Base-by-base conservation (phyloP, 2,797 vertebrate genomes). In the Melanogrammus aeglefinus region DNA sequence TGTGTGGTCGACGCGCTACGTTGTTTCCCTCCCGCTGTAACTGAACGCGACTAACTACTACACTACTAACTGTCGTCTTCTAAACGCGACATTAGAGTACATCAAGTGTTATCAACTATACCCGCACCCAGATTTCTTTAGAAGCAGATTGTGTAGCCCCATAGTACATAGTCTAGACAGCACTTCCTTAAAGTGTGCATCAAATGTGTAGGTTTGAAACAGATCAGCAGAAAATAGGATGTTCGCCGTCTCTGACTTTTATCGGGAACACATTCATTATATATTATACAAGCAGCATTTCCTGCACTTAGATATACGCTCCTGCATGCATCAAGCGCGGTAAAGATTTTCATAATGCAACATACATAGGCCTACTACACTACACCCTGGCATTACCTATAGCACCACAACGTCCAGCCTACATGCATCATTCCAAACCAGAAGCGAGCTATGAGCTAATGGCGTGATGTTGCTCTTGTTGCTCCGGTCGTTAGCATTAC, bases 221-320 rank as follows among this genome's bases (percentile, higher is more conserved):
- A 47, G 18, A 47, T 47, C 44, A 47, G 44, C 44, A 47, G 44
- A 18, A 47, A 47, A 14, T 47, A 47, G 13, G 16, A 47, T 16
- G 44, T 47, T 47, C 3, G 12, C 44, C 44, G 44, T 13, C 38
- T 1, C 13, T 47, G 44, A 47, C 4, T 47, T 63, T 16, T 63
- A 63, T 18, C 51, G 71, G 83, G 36, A 57, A 72, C 31, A 47
- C 74, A 87, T 92, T 33, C 12, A 91, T 92, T 86, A 89, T 90
- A 90, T 31, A 91, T 78, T 69, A 82, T 83, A 80, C 80, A 51
- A 14, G 63, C n/a, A n/a, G 9, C 38, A 9, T 39, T 9, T 39
- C 38, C 38, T 39, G 38, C 38, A 39, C 38, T 39, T 39, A 39
- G 16, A 47, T 47, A 47, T 14, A 47, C 44, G 14, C 14, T 47